phyloP scores from a whole-genome alignment of 37 sponge, comb jelly and placozoan species.

The Theonella swinhoei region DNA sequence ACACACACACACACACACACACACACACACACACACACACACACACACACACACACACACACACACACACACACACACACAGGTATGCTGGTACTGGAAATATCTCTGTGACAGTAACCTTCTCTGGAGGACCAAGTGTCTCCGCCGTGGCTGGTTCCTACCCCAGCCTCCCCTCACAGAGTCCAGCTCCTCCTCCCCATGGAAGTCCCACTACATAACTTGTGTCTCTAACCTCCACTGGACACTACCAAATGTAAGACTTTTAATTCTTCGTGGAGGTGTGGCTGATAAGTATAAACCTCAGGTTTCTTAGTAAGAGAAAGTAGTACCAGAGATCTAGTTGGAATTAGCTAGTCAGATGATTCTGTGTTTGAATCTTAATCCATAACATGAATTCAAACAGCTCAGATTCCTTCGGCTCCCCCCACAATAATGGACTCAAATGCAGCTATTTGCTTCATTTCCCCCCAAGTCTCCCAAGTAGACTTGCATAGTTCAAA shows the following conservation, averaged over 20 bases:
- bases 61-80: not conserved
- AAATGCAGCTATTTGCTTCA: too few relatives aligned
- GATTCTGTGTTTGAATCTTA: too few relatives aligned
- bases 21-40: too few relatives aligned
- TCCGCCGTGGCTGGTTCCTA: slow-evolving; percentile 58
- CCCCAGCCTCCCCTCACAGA: slow-evolving; percentile 33
- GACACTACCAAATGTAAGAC: slow-evolving; percentile 52
- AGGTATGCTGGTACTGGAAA: slow-evolving; percentile 81
- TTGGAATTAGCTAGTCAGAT: too few relatives aligned
- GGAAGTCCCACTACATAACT: slow-evolving; percentile 69
- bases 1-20: too few relatives aligned
- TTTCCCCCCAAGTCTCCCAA: too few relatives aligned
- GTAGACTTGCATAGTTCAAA: too few relatives aligned
- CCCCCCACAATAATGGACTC: too few relatives aligned
- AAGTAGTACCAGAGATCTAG: too few relatives aligned
- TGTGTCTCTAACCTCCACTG: slow-evolving; percentile 60
- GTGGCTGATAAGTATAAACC: not conserved
- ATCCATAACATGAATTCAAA: too few relatives aligned
- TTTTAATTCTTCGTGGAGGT: not conserved
- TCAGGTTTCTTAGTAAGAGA: not conserved
- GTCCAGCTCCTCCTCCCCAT: slow-evolving; percentile 15
- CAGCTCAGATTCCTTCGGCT: too few relatives aligned
- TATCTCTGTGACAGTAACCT: slow-evolving; percentile 46
- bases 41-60: too few relatives aligned
- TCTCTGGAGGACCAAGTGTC: slow-evolving; percentile 60